Evolutionary conservation across 2,888 invertebrate genomes (phyloP), one percentile per base, ranked within the genome.

Genomic region (Macrosiphum euphorbiae): DNA sequence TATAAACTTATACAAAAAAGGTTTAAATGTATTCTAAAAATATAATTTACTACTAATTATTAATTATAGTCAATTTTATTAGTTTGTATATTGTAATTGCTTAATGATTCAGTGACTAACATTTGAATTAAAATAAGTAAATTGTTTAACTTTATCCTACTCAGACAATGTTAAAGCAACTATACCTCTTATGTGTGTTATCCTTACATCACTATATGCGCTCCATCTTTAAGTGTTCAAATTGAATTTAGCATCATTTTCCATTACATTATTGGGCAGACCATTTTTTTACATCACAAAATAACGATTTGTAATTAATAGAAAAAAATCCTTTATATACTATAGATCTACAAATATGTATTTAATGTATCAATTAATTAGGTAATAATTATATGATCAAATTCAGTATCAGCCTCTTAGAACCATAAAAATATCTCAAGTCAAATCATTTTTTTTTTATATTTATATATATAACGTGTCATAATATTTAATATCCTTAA

Each of bases 401-500:
- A 58, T 16, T 41, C 35, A 58, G 7, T 47, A 58, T 88, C 41
- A 58, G 0, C 44, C 41, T 88, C 41, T 13, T 88, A 88, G 24
- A 26, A 44, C 28, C 26, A 50, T 92, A 85, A 52, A 58, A 85
- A 41, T 28, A 78, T 58, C 1, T 86, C 8, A 41, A 35, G 13
- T 52, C 16, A 52, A 78, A 35, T 85, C 55, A 85, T 50, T 50
- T 67, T 67, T 26, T 87, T 26, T 47, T 3, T 88, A 61, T n/a
- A 61, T 61, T n/a, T 78, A n/a, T 78, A n/a, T 78, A 35, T 58
- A 16, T 61, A 28, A 41, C 35, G n/a, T 87, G 58, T 87, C 67
- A 86, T 90, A 28, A 92, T 61, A 41, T 67, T 92, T 67, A 61
- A 92, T 88, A n/a, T 67, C 10, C 61, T 28, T 87, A 50, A 86